These are phyloP conservation scores for Agrilus mali DNA, from an alignment of 2,888 invertebrate species.

Conservation along the genomic window DNA sequence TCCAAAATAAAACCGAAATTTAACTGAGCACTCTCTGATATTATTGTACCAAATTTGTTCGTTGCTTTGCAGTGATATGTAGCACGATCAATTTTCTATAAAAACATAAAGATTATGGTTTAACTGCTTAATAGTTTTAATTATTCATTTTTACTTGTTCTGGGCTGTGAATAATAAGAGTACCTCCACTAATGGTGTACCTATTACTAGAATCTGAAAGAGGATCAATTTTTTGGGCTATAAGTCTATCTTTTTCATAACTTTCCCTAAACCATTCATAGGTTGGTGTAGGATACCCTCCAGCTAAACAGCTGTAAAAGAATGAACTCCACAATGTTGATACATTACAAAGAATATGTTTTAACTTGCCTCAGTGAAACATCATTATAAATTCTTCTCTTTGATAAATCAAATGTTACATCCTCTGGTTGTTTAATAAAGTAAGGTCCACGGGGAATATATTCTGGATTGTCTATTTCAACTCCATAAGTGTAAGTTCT, in stretches of 20 bases:
- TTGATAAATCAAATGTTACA: conserved; percentile 71
- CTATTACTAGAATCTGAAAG: conserved; percentile 45
- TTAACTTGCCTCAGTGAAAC: conserved; percentile 49
- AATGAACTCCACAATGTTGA: background rate
- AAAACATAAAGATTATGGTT: background rate
- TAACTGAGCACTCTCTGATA: conserved; percentile 76
- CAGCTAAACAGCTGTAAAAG: conserved; percentile 56
- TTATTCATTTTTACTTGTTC: conserved; percentile 37
- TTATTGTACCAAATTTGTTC: conserved; percentile 80
- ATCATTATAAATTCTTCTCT: conserved; percentile 55
- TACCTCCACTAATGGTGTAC: conserved; percentile 84
- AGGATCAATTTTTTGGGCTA: conserved; percentile 66
- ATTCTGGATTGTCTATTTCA: conserved; percentile 64
- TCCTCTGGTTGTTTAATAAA: conserved; percentile 76
- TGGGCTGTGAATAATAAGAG: conserved; percentile 77
- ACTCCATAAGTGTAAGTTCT: conserved; percentile 78
- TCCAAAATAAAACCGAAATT: conserved; percentile 85
- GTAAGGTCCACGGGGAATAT: conserved; percentile 77
- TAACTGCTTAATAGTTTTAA: background rate
- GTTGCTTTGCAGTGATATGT: conserved; percentile 83
- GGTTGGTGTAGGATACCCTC: conserved; percentile 78
- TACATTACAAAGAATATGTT: conserved; percentile 1
- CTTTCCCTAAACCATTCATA: conserved; percentile 87
- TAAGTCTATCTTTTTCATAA: conserved; percentile 64
- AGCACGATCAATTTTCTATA: conserved; percentile 62